Evolutionary conservation across 1,140 invertebrate genomes (phyloP), one percentile per base, ranked within the genome.

Genomic region (Mercenaria mercenaria): DNA sequence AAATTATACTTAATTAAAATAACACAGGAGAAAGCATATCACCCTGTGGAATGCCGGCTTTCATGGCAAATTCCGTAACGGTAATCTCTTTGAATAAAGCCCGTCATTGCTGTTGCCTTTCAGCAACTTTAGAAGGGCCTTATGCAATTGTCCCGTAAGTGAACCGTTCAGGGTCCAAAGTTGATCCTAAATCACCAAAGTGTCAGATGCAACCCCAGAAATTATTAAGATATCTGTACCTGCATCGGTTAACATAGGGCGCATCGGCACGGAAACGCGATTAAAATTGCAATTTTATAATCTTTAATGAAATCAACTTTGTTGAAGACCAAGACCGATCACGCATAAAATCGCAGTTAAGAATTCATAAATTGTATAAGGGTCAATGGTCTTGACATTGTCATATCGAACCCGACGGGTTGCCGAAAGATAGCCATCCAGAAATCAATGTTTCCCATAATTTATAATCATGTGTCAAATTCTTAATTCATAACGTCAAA

Each of bases 1-100:
- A 87, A 87, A 87, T 87, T 87, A 86, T 67, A 87, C 85, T 87
- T 87, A 87, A 87, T 79, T 79, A 87, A 79, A 87, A 79, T 67
- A 77, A 79, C 72, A 87, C 74, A 59, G 52, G 72, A 23, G 50
- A 77, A 13, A 64, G 56, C 85, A 79, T 64, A 37, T 20, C 43
- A 56, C 18, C 61, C 41, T 74, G 43, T 29, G 64, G 67, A 56
- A 61, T 82, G 64, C 43, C 47, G 1, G 18, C 82, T 39, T 87
- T 77, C 56, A 86, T 41, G 32, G 50, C 3, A 67, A 77, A 87
- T 87, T 87, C 72, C 72, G 72, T 87, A 79, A 87, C 85, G 85
- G 85, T 87, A 61, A 77, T 64, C 37, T 37, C 56, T 79, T 79
- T 87, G 32, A 39, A 87, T 87, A 15, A 11, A 15, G 13, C 39